Evolutionary conservation across 2,797 vertebrate genomes (phyloP).

Genomic region (Fundulus diaphanus): DNA sequence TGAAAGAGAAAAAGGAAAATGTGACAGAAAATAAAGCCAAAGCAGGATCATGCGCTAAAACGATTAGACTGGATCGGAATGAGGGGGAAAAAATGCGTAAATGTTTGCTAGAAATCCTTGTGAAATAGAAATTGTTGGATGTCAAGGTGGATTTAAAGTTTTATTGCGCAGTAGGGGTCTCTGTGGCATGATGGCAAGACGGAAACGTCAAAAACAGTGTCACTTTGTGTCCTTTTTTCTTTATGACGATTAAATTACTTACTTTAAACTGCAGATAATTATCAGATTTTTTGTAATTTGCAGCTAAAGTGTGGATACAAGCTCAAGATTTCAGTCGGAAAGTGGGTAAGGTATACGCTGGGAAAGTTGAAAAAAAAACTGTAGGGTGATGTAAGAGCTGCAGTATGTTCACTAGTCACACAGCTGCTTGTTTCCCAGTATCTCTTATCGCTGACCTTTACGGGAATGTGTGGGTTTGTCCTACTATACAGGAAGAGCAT

Average conservation of each 20-base stretch:
- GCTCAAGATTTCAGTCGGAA: neutral
- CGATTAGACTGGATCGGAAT: neutral
- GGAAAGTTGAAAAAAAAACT: constrained; percentile 37
- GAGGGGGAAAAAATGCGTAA: neutral
- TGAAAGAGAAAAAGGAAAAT: neutral
- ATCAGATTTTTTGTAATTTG: neutral
- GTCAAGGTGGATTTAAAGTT: neutral
- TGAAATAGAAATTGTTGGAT: neutral
- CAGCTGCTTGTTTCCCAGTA: constrained; percentile 52
- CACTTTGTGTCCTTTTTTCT: neutral
- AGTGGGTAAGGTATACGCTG: constrained; percentile 15
- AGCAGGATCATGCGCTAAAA: neutral
- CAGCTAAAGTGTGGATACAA: constrained; percentile 5
- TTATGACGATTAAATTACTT: neutral
- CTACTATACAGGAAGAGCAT: constrained; percentile 10
- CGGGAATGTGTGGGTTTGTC: constrained; percentile 28
- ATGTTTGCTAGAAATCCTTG: neutral
- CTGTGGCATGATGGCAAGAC: neutral
- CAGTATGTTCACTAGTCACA: constrained; percentile 54
- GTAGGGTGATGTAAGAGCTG: constrained; percentile 44
- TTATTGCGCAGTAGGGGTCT: neutral
- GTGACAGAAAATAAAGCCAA: neutral
- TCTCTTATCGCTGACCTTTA: constrained; percentile 56
- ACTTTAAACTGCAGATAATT: neutral
- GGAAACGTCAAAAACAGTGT: neutral